These are phyloP conservation scores for Cylindroiulus punctatus DNA, from an alignment of 2,888 invertebrate genomes.

Conservation along the genomic window DNA sequence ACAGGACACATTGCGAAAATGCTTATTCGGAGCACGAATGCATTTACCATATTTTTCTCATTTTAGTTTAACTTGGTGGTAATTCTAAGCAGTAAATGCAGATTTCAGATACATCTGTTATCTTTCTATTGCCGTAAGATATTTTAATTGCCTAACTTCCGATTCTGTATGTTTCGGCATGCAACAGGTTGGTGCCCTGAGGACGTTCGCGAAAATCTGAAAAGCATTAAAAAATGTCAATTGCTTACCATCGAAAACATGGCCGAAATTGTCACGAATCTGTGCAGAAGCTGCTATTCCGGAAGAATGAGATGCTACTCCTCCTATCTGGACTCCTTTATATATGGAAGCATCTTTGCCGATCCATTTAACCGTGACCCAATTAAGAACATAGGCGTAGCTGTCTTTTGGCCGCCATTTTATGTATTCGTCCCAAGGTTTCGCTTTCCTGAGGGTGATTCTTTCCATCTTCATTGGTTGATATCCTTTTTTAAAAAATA, in stretches of 20 bases:
- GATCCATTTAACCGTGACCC: conserved; percentile 55
- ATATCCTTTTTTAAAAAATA: conserved; percentile 7
- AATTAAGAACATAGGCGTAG: conserved; percentile 55
- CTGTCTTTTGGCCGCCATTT: conserved; percentile 47
- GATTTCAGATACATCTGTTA: neutral
- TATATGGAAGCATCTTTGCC: conserved; percentile 50
- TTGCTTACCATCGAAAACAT: conserved; percentile 49
- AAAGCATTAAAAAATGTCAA: neutral
- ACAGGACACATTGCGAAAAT: neutral
- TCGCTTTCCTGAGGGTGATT: conserved; percentile 21
- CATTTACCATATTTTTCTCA: conserved; percentile 7
- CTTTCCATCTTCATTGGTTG: conserved; percentile 50
- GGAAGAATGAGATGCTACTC: conserved; percentile 50
- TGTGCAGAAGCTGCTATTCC: conserved; percentile 50
- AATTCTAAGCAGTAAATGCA: neutral
- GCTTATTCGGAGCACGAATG: neutral
- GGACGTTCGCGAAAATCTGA: neutral
- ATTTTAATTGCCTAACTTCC: neutral
- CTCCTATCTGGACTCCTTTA: conserved; percentile 48
- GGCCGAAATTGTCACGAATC: neutral
- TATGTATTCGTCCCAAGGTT: conserved; percentile 44
- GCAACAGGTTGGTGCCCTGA: too few relatives aligned
- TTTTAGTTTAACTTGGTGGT: neutral
- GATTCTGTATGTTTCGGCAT: neutral
- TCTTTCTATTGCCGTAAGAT: neutral